Base-by-base conservation (phyloP, 64 coral and sea anemone genomes). In the Stichodactyla mertensii region DNA sequence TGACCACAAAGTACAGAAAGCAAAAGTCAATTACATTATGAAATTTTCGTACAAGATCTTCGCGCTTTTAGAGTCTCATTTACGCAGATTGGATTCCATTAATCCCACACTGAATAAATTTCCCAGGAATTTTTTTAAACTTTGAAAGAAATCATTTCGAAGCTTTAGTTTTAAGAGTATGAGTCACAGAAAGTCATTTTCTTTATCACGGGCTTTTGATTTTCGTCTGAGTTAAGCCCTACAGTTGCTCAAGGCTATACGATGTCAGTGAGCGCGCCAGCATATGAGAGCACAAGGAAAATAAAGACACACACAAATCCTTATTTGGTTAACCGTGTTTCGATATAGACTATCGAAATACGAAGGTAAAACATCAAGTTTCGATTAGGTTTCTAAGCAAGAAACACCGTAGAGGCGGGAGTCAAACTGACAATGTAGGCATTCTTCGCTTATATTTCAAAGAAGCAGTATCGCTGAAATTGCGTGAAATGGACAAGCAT, bases 401-500 rank as follows among this genome's bases (percentile, higher is more conserved):
- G 12, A 74, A 74, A 4, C 24, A 9, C 27, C 27, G 8, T 66
- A 7, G 19, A n/a, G 22, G 12, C 27, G 24, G 4, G 10, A 74
- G 10, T 58, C 14, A 74, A 31, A 6, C 24, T 2, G 10, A 45
- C 3, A 45, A 45, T 74, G 24, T n/a, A 69, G 64, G 64, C 19
- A 69, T 69, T 69, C 16, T 69, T 74, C 22, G n/a, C 7, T 31
- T 74, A 27, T 28, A 74, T 74, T 74, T 74, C 69, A 74, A 14
- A 74, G 0, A 31, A 74, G 53, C 78, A 81, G 51, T 81, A 81
- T 81, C 78, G 53, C 1, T 81, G 51, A 55, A 81, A 53, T 81
- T 81, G 51, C 78, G 78, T 81, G 78, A 81, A 81, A 54, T 15
- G 52, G 19, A 81, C 78, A 81, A 81, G 78, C 78, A 74, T 74